Conservation (phyloP, 2,888 invertebrate species). For the Anarsia innoxiella region DNA sequence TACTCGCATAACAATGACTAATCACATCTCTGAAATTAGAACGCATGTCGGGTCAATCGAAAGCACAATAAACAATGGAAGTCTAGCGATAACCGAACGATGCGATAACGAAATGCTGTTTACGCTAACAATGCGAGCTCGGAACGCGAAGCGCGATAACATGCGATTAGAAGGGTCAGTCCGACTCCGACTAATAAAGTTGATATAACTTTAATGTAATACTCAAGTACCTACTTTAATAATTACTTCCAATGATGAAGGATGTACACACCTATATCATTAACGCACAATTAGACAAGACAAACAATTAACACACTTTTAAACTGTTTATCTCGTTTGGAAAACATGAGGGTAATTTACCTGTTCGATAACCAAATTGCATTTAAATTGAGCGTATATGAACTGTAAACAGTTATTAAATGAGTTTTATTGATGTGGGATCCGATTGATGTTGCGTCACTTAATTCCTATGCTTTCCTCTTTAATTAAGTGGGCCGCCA, state of each 20-base stretch:
- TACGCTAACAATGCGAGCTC: slow-evolving; percentile 38
- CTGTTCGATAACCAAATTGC: slow-evolving; percentile 4
- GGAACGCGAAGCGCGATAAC: slow-evolving; percentile 36
- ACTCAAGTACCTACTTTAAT: slow-evolving; percentile 11
- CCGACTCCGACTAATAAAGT: slow-evolving; percentile 26
- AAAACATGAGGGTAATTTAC: slow-evolving; percentile 3
- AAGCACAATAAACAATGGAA: slow-evolving; percentile 40
- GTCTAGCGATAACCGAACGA: slow-evolving; percentile 32
- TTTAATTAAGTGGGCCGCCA: not conserved
- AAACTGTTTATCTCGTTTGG: slow-evolving; percentile 10
- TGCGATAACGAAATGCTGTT: slow-evolving; percentile 37
- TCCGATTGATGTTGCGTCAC: not conserved
- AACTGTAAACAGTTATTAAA: slow-evolving; percentile 10
- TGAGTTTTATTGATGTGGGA: not conserved
- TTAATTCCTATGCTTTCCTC: not conserved
- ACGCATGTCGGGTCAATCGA: slow-evolving; percentile 29
- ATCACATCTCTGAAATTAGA: slow-evolving; percentile 27
- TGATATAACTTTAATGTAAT: slow-evolving; percentile 25
- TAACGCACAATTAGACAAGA: no score
- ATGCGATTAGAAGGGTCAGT: slow-evolving; percentile 39
- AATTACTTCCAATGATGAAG: slow-evolving; percentile 1
- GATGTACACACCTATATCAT: not conserved
- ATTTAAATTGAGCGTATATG: slow-evolving; percentile 9
- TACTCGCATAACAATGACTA: slow-evolving; percentile 23
- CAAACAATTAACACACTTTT: slow-evolving; percentile 34